Conservation (phyloP, 2,113 vertebrate genomes). For the human (Homo sapiens) region GRCh38 chr6:158459501-158460000, state of each 20-base stretch:
- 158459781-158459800: too few species aligned
- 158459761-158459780: neutral
- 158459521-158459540: neutral
- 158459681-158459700: neutral
- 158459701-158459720: neutral
- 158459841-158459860: neutral
- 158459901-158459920: rapidly evolving
- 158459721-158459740: rapidly evolving
- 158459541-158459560: neutral
- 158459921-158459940: too few species aligned
- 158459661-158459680: too few species aligned
- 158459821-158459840: neutral
- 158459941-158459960: neutral
- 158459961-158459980: neutral
- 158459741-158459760: neutral
- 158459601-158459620: neutral
- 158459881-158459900: neutral
- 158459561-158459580: neutral
- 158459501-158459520: neutral
- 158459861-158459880: neutral
- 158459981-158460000: neutral
- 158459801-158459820: neutral
- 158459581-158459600: neutral
- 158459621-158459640: neutral
- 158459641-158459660: neutral